These are phyloP conservation scores for Dreissena polymorpha DNA, from an alignment of 1,140 invertebrate genomes.

Conservation along the genomic window DNA sequence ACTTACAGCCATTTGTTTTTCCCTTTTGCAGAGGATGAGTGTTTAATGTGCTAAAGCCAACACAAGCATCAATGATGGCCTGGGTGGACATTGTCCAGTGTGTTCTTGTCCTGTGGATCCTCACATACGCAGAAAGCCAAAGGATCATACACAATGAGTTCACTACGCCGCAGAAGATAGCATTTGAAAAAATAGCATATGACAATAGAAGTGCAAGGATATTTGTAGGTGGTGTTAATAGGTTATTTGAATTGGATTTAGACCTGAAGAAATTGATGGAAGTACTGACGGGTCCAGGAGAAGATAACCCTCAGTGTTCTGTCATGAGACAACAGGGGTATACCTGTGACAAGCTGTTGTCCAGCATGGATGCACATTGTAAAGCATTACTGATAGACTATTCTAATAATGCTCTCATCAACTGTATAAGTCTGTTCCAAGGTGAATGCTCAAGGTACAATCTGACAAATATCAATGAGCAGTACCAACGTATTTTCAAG, in stretches of 20 bases:
- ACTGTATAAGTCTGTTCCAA: constrained; percentile 93
- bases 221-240: constrained; percentile 96
- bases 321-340: constrained; percentile 19
- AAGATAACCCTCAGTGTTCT: constrained; percentile 92
- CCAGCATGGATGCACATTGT: constrained; percentile 94
- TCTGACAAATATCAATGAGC: constrained; percentile 92
- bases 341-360: constrained; percentile 63
- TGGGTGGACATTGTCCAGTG: too few species aligned
- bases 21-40: too few species aligned
- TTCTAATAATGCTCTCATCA: constrained; percentile 92
- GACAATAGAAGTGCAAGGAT: constrained; percentile 95
- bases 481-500: constrained; percentile 88
- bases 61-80: too few species aligned
- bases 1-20: too few species aligned
- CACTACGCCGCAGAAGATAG: constrained; percentile 16
- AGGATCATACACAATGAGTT: too few species aligned
- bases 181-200: constrained; percentile 91
- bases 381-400: constrained; percentile 98
- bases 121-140: too few species aligned
- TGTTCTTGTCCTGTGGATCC: too few species aligned
- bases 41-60: too few species aligned
- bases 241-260: constrained; percentile 94
- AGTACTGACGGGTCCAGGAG: constrained; percentile 92
- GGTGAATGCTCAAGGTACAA: constrained; percentile 94
- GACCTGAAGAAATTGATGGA: constrained; percentile 88